A percentile compares a stretch with the other conserved stretches of the same genome.
Evolutionary conservation across 2,797 vertebrate species (phyloP).

Genomic region (Acanthurus leucopareius): DNA sequence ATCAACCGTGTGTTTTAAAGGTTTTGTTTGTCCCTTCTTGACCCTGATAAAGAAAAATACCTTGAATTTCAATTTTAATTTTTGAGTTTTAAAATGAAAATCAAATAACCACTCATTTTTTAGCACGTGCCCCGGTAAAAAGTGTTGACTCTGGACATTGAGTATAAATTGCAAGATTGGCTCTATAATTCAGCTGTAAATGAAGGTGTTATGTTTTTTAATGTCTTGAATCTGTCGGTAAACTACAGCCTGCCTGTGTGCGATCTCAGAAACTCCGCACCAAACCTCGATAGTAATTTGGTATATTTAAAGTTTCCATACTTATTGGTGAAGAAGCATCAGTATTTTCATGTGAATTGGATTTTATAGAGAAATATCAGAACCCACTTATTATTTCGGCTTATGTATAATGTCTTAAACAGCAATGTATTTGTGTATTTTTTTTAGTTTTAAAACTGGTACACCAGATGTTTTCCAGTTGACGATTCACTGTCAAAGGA

Average conservation of each 20-base stretch:
- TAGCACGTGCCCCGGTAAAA: too few relatives aligned
- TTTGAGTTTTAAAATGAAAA: too few relatives aligned
- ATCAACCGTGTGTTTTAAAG: too few relatives aligned
- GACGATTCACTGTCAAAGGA: rapidly evolving
- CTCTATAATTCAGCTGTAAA: rapidly evolving
- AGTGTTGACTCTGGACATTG: too few relatives aligned
- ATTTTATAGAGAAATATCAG: rapidly evolving
- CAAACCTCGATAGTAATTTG: not conserved
- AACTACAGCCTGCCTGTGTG: rapidly evolving
- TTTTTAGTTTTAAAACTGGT: not conserved
- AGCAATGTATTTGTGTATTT: not conserved
- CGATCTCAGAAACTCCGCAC: not conserved
- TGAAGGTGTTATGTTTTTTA: not conserved
- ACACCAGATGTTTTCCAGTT: not conserved
- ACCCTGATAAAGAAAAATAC: too few relatives aligned
- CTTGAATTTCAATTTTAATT: too few relatives aligned
- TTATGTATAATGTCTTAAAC: rapidly evolving
- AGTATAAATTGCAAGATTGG: not conserved
- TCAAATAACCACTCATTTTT: too few relatives aligned
- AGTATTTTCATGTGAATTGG: rapidly evolving
- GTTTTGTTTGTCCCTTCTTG: too few relatives aligned
- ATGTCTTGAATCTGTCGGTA: not conserved
- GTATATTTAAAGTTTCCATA: not conserved
- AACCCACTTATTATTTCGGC: not conserved
- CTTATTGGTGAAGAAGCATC: rapidly evolving